phyloP scores from a whole-genome alignment of 2,797 vertebrate genomes.

The Sebastes hubbsi region DNA sequence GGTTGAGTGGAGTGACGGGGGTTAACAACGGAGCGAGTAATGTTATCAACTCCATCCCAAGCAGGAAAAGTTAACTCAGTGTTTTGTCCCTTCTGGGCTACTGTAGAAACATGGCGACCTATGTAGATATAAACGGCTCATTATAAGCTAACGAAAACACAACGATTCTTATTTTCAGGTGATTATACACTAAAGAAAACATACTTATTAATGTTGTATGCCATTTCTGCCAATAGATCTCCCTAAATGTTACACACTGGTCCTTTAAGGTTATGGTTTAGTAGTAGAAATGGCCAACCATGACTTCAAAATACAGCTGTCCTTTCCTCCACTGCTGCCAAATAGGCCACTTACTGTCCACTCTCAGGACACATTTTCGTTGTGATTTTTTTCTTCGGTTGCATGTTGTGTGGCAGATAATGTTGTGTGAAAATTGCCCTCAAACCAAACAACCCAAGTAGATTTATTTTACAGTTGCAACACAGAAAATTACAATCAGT shows the following conservation, averaged over 20 bases:
- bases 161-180: too few species aligned
- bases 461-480: background rate
- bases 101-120: too few species aligned
- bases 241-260: too few species aligned
- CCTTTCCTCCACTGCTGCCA: background rate
- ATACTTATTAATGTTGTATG: too few species aligned
- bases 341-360: background rate
- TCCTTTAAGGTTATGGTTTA: background rate
- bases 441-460: background rate
- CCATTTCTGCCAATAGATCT: fast-evolving
- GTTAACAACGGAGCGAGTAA: too few species aligned
- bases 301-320: background rate
- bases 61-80: too few species aligned
- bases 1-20: too few species aligned
- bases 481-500: background rate
- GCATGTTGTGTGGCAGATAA: background rate
- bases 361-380: background rate
- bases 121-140: too few species aligned
- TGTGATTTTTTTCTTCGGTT: background rate
- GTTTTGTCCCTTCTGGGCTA: too few species aligned
- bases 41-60: too few species aligned
- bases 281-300: background rate
- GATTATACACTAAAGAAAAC: too few species aligned
- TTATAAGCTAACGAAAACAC: fast-evolving
- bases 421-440: background rate